Evolutionary conservation across 2,888 invertebrate genomes (phyloP).

Genomic region (Platycheirus albimanus): DNA sequence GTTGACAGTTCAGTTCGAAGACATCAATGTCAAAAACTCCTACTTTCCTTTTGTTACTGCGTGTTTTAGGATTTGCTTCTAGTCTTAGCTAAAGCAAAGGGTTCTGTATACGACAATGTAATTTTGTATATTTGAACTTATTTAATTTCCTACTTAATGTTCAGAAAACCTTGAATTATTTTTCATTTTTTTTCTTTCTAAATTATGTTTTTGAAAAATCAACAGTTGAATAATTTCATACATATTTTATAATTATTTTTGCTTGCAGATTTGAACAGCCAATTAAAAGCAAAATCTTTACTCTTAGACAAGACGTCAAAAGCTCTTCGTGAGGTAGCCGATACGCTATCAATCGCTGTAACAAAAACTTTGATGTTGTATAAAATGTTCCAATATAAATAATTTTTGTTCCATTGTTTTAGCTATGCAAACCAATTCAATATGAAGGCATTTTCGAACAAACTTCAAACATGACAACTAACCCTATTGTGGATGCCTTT

Average conservation of each 20-base stretch:
- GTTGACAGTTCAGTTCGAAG: too few relatives aligned
- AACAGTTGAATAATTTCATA: too few relatives aligned
- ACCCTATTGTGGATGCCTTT: constrained; percentile 61
- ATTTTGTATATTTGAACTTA: too few relatives aligned
- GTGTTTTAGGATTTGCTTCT: too few relatives aligned
- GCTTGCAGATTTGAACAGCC: constrained; percentile 32
- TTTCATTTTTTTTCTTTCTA: background rate
- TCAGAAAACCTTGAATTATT: background rate
- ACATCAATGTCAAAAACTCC: too few relatives aligned
- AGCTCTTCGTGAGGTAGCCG: constrained; percentile 52
- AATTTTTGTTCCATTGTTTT: background rate
- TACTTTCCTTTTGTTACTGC: too few relatives aligned
- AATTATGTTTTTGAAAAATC: background rate
- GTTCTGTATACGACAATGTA: too few relatives aligned
- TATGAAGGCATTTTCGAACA: constrained; percentile 48
- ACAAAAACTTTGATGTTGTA: too few relatives aligned
- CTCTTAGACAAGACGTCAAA: constrained; percentile 50
- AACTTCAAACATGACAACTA: constrained; percentile 4
- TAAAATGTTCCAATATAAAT: too few relatives aligned
- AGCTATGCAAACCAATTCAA: constrained; percentile 52
- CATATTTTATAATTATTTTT: background rate
- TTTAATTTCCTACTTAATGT: background rate
- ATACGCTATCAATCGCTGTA: constrained; percentile 44
- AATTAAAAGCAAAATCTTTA: constrained; percentile 33
- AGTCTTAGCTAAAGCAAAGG: too few relatives aligned